These are phyloP conservation scores for Sitta carolinensis DNA, from an alignment of 2,797 vertebrate species.

Conservation along the genomic window DNA sequence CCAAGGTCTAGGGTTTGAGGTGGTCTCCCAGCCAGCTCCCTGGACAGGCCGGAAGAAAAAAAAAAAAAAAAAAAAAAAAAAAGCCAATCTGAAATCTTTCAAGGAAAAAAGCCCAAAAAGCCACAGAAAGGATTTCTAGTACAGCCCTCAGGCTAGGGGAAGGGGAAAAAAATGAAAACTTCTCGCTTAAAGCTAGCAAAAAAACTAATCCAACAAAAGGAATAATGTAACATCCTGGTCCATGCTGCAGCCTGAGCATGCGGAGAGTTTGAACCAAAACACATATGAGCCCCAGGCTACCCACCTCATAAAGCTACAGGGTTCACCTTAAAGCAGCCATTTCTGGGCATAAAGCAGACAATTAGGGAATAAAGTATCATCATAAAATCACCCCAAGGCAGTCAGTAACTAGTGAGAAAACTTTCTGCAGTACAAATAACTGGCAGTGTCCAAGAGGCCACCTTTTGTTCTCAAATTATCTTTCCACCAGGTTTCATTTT, in stretches of 20 bases:
- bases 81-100: neutral
- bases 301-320: neutral
- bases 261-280: neutral
- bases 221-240: neutral
- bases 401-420: neutral
- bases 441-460: neutral
- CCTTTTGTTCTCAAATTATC: neutral
- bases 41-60: rapidly evolving
- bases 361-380: neutral
- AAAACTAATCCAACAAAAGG: neutral
- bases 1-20: rapidly evolving
- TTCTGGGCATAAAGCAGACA: neutral
- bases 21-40: rapidly evolving
- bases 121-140: neutral
- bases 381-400: neutral
- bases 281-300: rapidly evolving
- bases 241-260: rapidly evolving
- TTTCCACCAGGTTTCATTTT: neutral
- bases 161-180: neutral
- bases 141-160: neutral
- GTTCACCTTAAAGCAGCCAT: neutral
- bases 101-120: neutral
- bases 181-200: neutral
- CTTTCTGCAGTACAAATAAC: neutral
- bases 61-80: no score